phyloP scores from a whole-genome alignment of 2,113 vertebrate genomes.

The Anthoscopus minutus region DNA sequence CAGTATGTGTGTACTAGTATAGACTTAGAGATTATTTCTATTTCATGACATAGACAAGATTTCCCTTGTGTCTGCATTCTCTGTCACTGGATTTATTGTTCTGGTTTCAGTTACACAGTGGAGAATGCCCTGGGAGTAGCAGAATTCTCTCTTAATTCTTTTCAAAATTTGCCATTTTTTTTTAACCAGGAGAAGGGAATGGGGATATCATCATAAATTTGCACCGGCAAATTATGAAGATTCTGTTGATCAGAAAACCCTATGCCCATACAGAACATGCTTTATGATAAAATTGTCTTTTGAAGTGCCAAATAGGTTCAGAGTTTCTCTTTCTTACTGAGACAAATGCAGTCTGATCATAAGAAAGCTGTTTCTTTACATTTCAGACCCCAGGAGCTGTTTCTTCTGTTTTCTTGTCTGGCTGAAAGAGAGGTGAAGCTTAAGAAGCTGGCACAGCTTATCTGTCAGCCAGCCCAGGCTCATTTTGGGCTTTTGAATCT shows the following conservation, averaged over 20 bases:
- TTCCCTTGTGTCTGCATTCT: background rate
- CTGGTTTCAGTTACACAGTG: background rate
- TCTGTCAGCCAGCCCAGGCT: background rate
- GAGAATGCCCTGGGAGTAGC: background rate
- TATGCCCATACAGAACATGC: background rate
- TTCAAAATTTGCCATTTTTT: background rate
- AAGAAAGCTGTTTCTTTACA: background rate
- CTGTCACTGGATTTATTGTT: background rate
- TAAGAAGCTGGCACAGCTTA: background rate
- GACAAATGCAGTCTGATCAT: rapidly evolving
- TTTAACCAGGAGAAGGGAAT: background rate
- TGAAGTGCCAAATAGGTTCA: background rate
- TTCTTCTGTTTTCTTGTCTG: background rate
- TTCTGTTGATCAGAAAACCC: background rate
- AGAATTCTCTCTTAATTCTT: background rate
- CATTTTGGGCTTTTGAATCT: background rate
- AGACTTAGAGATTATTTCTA: background rate
- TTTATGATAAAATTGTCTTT: background rate
- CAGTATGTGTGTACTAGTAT: background rate
- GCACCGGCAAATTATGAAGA: background rate
- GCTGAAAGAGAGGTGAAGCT: background rate
- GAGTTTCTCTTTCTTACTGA: background rate
- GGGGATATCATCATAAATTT: background rate
- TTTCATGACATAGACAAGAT: background rate
- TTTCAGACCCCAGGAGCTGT: background rate